phyloP scores from a whole-genome alignment of 2,797 vertebrate genomes.

The Halcyon smyrnensis region DNA sequence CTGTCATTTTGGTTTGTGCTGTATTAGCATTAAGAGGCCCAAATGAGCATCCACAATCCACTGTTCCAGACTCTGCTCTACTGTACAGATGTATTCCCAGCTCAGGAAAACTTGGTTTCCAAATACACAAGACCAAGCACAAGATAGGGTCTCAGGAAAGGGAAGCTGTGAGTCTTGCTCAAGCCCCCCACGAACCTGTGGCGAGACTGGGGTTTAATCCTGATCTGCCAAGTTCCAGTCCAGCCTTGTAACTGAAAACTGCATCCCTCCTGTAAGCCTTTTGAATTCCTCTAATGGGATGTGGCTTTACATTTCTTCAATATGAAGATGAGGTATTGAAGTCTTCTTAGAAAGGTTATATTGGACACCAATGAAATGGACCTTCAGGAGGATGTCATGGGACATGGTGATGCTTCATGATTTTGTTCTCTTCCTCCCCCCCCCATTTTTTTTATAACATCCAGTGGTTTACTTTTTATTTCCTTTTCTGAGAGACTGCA shows the following conservation, averaged over 20 bases:
- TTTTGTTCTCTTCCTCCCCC: background rate
- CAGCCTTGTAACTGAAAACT: background rate
- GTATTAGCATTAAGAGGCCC: conserved; percentile 20
- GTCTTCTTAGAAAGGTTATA: background rate
- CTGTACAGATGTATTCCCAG: background rate
- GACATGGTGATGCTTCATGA: background rate
- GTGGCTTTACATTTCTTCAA: background rate
- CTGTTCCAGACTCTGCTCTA: background rate
- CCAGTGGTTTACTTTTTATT: background rate
- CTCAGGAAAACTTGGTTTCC: background rate
- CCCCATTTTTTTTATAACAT: background rate
- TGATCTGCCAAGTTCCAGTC: background rate
- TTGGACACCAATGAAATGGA: background rate
- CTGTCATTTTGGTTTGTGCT: conserved; percentile 33
- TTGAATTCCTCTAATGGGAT: background rate
- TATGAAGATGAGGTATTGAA: background rate
- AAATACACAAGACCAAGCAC: background rate
- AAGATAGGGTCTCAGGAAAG: background rate
- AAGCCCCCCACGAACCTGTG: background rate
- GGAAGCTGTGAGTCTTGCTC: background rate
- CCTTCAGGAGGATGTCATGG: background rate
- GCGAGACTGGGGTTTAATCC: background rate
- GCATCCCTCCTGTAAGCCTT: background rate
- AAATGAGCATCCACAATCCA: conserved; percentile 6
- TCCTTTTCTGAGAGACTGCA: background rate